Base-by-base conservation (phyloP, 2,113 vertebrate species). In the Gasterosteus nipponicus region DNA sequence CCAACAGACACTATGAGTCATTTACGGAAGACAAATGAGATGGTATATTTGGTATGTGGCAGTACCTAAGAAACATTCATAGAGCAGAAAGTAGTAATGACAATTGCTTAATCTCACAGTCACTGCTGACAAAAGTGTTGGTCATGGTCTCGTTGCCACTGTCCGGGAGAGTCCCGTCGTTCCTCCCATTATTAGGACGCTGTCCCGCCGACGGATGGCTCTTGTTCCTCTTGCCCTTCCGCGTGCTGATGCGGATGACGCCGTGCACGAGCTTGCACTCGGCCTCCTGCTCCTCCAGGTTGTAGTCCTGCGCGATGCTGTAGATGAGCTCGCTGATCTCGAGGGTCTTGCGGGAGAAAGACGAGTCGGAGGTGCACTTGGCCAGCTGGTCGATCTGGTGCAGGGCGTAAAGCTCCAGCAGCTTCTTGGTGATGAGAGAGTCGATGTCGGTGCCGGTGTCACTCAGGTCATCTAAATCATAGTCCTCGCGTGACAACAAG, bases 381-480 rank as follows among this genome's bases (percentile, higher is more conserved):
- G 98, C 98, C 90, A 99, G 93, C 94, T 99, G 97, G 9, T 99
- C 97, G 0, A 99, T 99, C 94, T 99, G 98, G 91, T 99, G 98
- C 53, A 98, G 92, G 2, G 97, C 97, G 87, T 98, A 99, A 1
- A 99, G 95, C 94, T 99, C 98, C 0, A 97, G 96, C 61, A 99
- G 95, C 83, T 99, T 99, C 92, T 95, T 96, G 89, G 96, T 98
- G 89, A 99, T 99, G 0, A 99, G 94, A 15, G 96, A 95, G 47
- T 99, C 97, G 2, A 99, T 96, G 89, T 99, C 95, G 2, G 96
- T 90, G 85, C 96, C 96, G 10, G 95, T 96, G 85, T 97, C 96
- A 11, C 95, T 96, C 73, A 96, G 93, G 80, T 98, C 96, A 0
- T 96, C 96, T 60, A 96, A 91, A 77, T 99, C 97, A 0, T 96